Evolutionary conservation across 1,140 invertebrate genomes (phyloP).

Genomic region (Nasonia longicornis): DNA sequence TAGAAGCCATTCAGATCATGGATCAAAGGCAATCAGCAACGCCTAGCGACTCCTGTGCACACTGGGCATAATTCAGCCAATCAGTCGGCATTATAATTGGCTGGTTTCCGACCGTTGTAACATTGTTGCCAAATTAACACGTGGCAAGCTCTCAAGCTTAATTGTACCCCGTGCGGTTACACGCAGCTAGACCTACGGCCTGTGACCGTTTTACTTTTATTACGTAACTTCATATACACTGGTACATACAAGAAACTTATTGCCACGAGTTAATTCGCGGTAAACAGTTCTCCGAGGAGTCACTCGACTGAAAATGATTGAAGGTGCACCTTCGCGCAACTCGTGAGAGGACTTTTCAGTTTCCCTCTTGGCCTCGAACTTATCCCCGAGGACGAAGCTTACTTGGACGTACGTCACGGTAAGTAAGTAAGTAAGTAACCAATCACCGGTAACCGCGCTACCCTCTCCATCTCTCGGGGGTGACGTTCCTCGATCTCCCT

Average conservation of each 20-base stretch:
- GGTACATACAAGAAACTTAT: no score
- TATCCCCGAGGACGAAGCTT: not conserved
- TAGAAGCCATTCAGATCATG: slow-evolving; percentile 32
- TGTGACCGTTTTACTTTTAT: no score
- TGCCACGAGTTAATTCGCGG: not conserved
- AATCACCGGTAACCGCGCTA: slow-evolving; percentile 48
- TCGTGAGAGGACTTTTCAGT: not conserved
- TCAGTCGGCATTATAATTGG: slow-evolving; percentile 34
- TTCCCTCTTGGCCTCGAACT: not conserved
- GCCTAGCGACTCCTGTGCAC: not conserved
- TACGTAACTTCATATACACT: no score
- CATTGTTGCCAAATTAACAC: slow-evolving; percentile 29
- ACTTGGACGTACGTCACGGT: slow-evolving; percentile 17
- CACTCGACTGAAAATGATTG: slow-evolving; percentile 18
- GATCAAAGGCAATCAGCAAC: slow-evolving; percentile 40
- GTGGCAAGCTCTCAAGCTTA: not conserved
- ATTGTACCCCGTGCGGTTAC: not conserved
- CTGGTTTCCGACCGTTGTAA: slow-evolving; percentile 19
- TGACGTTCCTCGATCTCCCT: slow-evolving; percentile 5
- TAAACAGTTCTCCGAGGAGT: not conserved
- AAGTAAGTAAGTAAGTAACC: slow-evolving; percentile 53
- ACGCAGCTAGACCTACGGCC: not conserved
- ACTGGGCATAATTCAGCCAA: slow-evolving; percentile 26
- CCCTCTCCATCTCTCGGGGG: slow-evolving; percentile 15
- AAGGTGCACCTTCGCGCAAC: not conserved